Evolutionary conservation across 2,797 vertebrate genomes (phyloP).

Genomic region (Adelosebastes latens): DNA sequence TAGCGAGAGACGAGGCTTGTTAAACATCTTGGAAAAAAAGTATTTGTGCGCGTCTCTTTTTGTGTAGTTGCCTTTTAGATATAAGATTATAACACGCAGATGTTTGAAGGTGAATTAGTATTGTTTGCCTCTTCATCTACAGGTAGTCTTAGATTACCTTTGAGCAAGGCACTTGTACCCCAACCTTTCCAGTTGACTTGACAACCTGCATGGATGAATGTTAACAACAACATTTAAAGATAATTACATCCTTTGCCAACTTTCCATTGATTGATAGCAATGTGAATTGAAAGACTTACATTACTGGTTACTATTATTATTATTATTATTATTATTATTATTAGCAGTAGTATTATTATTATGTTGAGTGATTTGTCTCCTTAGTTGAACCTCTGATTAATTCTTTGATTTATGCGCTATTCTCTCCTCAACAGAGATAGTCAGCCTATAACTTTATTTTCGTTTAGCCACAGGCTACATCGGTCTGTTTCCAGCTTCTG

Average conservation of each 20-base stretch:
- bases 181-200: neutral
- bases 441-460: neutral
- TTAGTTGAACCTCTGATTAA: neutral
- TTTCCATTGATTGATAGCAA: neutral
- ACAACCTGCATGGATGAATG: neutral
- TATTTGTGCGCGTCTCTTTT: neutral
- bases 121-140: neutral
- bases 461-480: neutral
- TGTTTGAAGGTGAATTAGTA: neutral
- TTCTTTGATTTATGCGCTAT: neutral
- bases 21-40: neutral
- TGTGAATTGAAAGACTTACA: neutral
- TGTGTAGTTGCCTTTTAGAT: neutral
- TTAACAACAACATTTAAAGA: neutral
- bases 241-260: neutral
- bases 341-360: neutral
- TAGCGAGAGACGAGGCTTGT: neutral
- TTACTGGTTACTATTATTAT: neutral
- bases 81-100: neutral
- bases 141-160: neutral
- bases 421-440: neutral
- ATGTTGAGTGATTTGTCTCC: neutral
- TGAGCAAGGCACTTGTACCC: neutral
- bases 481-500: neutral
- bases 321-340: too few relatives aligned